Percentiles rank a stretch among this genome's conserved stretches.
These are phyloP conservation scores for Eudemis profundana DNA, from an alignment of 2,888 invertebrate genomes.

Conservation along the genomic window DNA sequence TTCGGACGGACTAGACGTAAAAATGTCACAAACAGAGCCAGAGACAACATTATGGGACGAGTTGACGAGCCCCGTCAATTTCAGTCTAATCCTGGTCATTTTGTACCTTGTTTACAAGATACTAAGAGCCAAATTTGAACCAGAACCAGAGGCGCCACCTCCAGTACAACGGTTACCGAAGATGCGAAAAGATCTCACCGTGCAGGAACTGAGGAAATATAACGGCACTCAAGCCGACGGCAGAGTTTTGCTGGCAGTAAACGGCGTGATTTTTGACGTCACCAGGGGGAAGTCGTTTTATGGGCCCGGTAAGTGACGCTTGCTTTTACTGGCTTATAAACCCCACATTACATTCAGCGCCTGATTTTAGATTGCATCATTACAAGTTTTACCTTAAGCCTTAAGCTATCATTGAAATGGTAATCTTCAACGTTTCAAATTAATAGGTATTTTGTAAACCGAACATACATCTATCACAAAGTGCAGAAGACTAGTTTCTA, in stretches of 20 bases:
- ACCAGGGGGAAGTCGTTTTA: constrained; percentile 96
- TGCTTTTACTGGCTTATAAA: constrained; percentile 44
- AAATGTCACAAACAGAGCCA: constrained; percentile 39
- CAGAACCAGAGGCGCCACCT: constrained; percentile 65
- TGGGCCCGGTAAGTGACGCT: constrained; percentile 91
- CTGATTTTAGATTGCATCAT: constrained; percentile 25
- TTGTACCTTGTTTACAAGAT: constrained; percentile 87
- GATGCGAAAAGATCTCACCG: constrained; percentile 94
- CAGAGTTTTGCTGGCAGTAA: constrained; percentile 95
- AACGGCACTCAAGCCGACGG: constrained; percentile 94
- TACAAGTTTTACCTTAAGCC: not conserved
- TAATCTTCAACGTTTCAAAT: no score
- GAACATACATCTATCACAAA: not conserved
- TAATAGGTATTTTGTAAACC: not conserved
- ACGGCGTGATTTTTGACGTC: constrained; percentile 97
- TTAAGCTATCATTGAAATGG: no score
- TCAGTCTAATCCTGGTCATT: constrained; percentile 71
- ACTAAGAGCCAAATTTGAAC: constrained; percentile 78
- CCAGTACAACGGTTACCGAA: constrained; percentile 89
- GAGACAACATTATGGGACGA: constrained; percentile 73
- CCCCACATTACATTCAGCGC: constrained; percentile 16
- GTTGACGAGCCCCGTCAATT: constrained; percentile 74
- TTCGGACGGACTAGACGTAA: constrained; percentile 34
- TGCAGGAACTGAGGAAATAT: constrained; percentile 93
- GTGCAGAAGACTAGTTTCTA: not conserved